Percentiles rank a stretch among this genome's conserved stretches.
Evolutionary conservation across 2,888 invertebrate genomes (phyloP).

Genomic region (Coremacera marginata): DNA sequence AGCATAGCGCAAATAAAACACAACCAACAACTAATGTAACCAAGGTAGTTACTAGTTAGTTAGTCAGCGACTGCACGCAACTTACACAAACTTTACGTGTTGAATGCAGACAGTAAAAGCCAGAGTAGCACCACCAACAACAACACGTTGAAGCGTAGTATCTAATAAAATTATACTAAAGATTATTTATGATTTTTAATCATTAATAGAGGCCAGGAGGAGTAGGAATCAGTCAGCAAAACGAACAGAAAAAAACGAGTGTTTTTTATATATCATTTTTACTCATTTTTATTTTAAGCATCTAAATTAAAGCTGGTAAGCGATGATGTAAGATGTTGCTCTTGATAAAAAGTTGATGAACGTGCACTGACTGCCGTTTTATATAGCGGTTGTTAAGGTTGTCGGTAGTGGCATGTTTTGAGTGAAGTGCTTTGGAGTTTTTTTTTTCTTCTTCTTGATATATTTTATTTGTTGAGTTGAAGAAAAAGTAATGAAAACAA

Average conservation of each 20-base stretch:
- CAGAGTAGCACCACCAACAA: neutral
- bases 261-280: neutral
- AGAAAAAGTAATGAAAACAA: slow-evolving; percentile 2
- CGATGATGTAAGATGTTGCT: slow-evolving; percentile 32
- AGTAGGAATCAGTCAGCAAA: neutral
- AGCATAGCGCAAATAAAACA: neutral
- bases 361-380: too few relatives aligned
- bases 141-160: neutral
- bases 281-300: slow-evolving; percentile 30
- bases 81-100: neutral
- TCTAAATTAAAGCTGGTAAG: neutral
- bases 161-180: slow-evolving; percentile 19
- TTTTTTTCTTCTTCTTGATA: neutral
- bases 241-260: neutral
- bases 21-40: neutral
- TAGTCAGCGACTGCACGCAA: neutral
- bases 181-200: neutral
- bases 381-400: neutral
- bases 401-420: neutral
- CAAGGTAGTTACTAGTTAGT: neutral
- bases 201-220: slow-evolving; percentile 8
- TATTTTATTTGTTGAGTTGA: neutral
- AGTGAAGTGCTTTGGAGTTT: slow-evolving; percentile 2
- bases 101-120: too few relatives aligned
- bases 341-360: neutral